Conservation (phyloP, 2,888 invertebrate genomes). For the Parthenolecanium corni region DNA sequence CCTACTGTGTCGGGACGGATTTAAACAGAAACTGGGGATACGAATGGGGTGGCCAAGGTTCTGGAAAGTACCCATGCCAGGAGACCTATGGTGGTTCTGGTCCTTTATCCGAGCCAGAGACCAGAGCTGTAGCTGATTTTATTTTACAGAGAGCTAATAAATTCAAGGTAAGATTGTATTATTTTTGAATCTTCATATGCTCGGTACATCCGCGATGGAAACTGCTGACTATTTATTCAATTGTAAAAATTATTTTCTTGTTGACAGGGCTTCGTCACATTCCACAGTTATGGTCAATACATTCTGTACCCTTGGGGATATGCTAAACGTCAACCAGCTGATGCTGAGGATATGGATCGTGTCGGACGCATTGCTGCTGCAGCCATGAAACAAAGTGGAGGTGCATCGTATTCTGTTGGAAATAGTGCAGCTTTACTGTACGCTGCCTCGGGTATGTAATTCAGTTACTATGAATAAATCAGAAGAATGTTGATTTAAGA, state of each 20-base stretch:
- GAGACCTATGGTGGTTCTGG: conserved; percentile 67
- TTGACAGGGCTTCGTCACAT: conserved; percentile 61
- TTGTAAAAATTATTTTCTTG: neutral
- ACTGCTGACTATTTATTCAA: neutral
- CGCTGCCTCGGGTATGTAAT: conserved; percentile 41
- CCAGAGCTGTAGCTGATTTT: conserved; percentile 51
- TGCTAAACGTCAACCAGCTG: conserved; percentile 43
- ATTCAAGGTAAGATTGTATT: conserved; percentile 27
- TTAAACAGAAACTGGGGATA: conserved; percentile 79
- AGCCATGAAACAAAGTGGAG: conserved; percentile 50
- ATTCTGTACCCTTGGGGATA: conserved; percentile 81
- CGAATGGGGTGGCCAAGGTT: conserved; percentile 76
- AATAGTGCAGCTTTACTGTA: conserved; percentile 66
- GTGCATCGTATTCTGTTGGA: conserved; percentile 59
- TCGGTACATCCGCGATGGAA: neutral
- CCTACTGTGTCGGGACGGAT: conserved; percentile 62
- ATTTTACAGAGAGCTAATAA: conserved; percentile 35
- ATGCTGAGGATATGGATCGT: conserved; percentile 54
- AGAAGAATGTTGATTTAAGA: too few species aligned
- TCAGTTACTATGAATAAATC: too few species aligned
- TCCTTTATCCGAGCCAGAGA: conserved; percentile 81
- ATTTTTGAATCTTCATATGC: too few species aligned
- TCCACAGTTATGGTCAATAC: conserved; percentile 78
- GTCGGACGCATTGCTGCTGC: conserved; percentile 59
- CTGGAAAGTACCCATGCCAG: conserved; percentile 68